A percentile compares a stretch with the other conserved stretches of the same genome.
phyloP scores from a whole-genome alignment of 2,888 invertebrate species.

The Myopa tessellatipennis region DNA sequence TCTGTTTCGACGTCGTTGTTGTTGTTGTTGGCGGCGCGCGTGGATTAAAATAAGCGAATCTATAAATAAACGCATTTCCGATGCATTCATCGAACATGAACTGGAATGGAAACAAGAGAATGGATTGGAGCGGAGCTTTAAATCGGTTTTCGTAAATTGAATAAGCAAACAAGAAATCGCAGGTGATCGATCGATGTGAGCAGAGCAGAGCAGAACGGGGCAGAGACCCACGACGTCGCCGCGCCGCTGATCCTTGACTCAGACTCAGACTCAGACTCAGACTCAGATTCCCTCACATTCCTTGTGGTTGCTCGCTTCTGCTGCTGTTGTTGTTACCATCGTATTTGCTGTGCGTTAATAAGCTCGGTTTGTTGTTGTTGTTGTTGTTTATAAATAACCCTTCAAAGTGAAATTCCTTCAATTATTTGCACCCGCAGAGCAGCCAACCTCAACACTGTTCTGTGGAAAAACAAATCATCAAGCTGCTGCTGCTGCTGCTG shows the following conservation, averaged over 20 bases:
- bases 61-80: constrained; percentile 1
- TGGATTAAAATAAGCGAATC: constrained; percentile 2
- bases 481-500: too few species aligned
- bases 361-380: too few species aligned
- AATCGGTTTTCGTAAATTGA: too few species aligned
- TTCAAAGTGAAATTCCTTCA: not conserved
- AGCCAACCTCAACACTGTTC: not conserved
- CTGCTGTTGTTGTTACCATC: too few species aligned
- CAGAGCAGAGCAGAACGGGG: not conserved
- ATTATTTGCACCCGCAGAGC: not conserved
- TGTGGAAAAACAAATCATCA: constrained; percentile 14
- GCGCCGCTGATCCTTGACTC: too few species aligned
- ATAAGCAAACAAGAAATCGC: not conserved
- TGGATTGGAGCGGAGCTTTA: not conserved
- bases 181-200: not conserved
- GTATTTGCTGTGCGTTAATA: too few species aligned
- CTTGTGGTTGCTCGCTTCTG: not conserved
- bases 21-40: not conserved
- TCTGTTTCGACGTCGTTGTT: not conserved
- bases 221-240: too few species aligned
- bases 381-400: not conserved
- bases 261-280: too few species aligned
- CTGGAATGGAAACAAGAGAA: not conserved
- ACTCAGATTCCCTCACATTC: too few species aligned
- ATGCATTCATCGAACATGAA: not conserved